A percentile compares a stretch with the other conserved stretches of the same genome.
These are phyloP conservation scores for Sebastes taczanowskii DNA, from an alignment of 2,797 vertebrate genomes.

Conservation along the genomic window DNA sequence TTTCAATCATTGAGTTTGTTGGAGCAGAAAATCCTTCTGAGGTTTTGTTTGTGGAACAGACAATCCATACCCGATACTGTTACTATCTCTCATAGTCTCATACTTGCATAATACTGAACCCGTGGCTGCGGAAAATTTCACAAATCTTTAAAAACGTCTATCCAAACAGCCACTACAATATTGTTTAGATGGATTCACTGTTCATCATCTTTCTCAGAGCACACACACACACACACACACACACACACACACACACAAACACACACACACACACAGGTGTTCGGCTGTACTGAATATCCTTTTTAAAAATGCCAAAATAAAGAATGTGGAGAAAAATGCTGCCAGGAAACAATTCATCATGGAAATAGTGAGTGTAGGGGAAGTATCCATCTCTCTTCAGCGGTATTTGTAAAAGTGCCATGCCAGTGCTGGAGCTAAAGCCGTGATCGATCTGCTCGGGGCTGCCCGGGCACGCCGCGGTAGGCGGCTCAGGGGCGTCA, in stretches of 20 bases:
- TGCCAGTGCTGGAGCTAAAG: conserved; percentile 52
- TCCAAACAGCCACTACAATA: background rate
- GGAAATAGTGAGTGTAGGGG: conserved; percentile 49
- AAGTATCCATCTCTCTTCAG: conserved; percentile 70
- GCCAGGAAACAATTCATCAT: conserved; percentile 65
- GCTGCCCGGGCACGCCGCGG: conserved; percentile 46
- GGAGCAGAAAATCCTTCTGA: conserved; percentile 18
- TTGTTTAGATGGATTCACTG: conserved; percentile 13
- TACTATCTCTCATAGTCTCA: background rate
- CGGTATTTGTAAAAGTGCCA: conserved; percentile 72
- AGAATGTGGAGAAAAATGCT: conserved; percentile 53
- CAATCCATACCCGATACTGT: background rate
- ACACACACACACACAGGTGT: background rate
- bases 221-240: background rate
- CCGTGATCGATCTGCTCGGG: conserved; percentile 71
- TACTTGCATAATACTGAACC: background rate
- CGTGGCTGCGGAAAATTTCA: background rate
- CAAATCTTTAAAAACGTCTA: conserved; percentile 16
- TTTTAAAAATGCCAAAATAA: conserved; percentile 46
- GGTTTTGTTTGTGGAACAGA: conserved; percentile 10
- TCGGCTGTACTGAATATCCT: conserved; percentile 28
- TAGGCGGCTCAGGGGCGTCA: conserved; percentile 54
- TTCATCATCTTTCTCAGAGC: background rate
- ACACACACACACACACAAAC: background rate
- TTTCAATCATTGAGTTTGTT: conserved; percentile 27